These are phyloP conservation scores for Philhelius pedissequus DNA, from an alignment of 2,888 invertebrate species.

Conservation along the genomic window DNA sequence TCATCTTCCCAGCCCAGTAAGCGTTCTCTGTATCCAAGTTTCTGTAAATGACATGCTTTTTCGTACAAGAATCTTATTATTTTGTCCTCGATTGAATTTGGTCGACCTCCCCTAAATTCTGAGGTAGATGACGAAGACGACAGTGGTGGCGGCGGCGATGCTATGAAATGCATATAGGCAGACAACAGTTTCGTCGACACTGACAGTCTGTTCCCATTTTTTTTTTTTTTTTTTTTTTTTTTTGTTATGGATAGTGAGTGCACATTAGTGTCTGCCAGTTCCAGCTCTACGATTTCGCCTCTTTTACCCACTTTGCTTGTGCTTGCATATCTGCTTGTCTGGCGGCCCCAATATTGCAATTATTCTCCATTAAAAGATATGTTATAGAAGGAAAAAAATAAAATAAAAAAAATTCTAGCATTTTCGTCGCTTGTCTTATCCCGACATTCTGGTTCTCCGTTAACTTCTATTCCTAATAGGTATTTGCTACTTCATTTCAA, in stretches of 20 bases:
- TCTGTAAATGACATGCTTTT: slow-evolving; percentile 46
- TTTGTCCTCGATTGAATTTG: slow-evolving; percentile 49
- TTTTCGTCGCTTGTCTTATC: slow-evolving; percentile 9
- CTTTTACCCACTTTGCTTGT: slow-evolving; percentile 25
- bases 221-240: neutral
- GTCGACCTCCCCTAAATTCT: slow-evolving; percentile 18
- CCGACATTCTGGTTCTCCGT: slow-evolving; percentile 9
- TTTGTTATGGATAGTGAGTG: slow-evolving; percentile 45
- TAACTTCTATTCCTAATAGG: slow-evolving; percentile 39
- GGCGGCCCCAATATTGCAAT: slow-evolving; percentile 62
- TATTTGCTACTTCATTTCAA: slow-evolving; percentile 29
- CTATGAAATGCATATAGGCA: slow-evolving; percentile 33
- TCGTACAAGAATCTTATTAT: slow-evolving; percentile 41
- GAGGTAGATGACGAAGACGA: neutral
- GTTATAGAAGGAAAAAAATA: slow-evolving; percentile 3
- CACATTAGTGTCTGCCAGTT: slow-evolving; percentile 56
- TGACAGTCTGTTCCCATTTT: slow-evolving; percentile 28
- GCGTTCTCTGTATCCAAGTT: slow-evolving; percentile 15
- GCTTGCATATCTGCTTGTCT: slow-evolving; percentile 50
- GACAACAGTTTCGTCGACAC: slow-evolving; percentile 44
- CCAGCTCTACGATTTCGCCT: slow-evolving; percentile 10
- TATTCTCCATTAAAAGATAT: slow-evolving; percentile 60
- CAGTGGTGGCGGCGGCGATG: neutral
- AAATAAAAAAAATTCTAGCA: slow-evolving; percentile 1
- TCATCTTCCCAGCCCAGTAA: neutral